A percentile compares a stretch with the other conserved stretches of the same genome.
Conservation (phyloP, 1,140 invertebrate genomes). For the Colletes latitarsis region DNA sequence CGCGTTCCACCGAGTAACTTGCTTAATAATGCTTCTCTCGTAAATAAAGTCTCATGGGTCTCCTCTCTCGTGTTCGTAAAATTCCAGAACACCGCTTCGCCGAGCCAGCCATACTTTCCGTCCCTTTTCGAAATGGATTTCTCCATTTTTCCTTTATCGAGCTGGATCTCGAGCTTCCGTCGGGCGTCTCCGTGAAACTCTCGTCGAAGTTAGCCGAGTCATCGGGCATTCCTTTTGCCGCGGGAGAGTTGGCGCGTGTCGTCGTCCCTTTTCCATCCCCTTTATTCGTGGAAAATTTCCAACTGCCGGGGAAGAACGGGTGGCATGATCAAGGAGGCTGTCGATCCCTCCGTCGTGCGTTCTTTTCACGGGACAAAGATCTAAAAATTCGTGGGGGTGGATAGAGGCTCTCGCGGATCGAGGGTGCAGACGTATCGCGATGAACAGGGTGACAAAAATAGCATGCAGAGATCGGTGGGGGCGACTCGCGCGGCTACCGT, state of each 20-base stretch:
- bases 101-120: not conserved
- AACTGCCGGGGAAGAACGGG: not conserved
- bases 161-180: slow-evolving; percentile 20
- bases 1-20: slow-evolving; percentile 25
- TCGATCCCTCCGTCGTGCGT: not conserved
- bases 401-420: not conserved
- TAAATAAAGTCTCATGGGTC: slow-evolving; percentile 56
- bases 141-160: slow-evolving; percentile 27
- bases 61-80: slow-evolving; percentile 11
- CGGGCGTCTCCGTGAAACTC: not conserved
- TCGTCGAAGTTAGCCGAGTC: not conserved
- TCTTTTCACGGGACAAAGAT: slow-evolving; percentile 53
- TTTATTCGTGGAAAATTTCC: not conserved
- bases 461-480: slow-evolving; percentile 18
- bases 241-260: not conserved
- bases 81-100: slow-evolving; percentile 4
- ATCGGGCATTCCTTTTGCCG: slow-evolving; percentile 22
- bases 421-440: slow-evolving; percentile 30
- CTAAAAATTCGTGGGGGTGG: not conserved
- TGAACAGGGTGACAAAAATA: slow-evolving; percentile 59
- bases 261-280: not conserved
- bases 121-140: slow-evolving; percentile 5
- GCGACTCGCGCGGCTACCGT: slow-evolving; percentile 12
- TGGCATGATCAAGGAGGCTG: slow-evolving; percentile 1
- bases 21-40: slow-evolving; percentile 47